A percentile compares a stretch with the other conserved stretches of the same genome.
Conservation (phyloP, 2,888 invertebrate species). For the Fragum whitleyi region DNA sequence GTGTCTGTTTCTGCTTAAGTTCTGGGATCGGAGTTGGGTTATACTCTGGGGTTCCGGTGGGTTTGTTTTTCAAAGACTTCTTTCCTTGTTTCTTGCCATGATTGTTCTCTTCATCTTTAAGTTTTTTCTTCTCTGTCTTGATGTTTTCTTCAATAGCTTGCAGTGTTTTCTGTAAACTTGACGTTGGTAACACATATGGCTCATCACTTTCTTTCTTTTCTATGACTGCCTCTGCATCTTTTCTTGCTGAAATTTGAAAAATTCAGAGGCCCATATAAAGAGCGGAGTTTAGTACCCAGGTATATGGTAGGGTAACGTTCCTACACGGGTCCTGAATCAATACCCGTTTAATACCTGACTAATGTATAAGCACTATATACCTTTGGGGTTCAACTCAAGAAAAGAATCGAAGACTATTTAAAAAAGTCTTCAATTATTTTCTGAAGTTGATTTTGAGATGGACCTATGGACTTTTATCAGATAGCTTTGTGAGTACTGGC, state of each 20-base stretch:
- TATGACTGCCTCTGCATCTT: conserved; percentile 31
- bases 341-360: no score
- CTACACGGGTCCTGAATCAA: no score
- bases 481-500: no score
- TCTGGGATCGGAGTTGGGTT: conserved; percentile 77
- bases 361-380: no score
- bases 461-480: no score
- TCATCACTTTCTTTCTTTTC: conserved; percentile 30
- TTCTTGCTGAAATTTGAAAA: conserved; percentile 40
- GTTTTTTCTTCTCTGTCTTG: conserved; percentile 53
- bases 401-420: no score
- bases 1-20: conserved; percentile 59
- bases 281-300: not conserved
- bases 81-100: conserved; percentile 21
- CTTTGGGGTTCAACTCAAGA: no score
- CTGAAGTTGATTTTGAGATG: no score
- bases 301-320: no score
- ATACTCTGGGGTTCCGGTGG: conserved; percentile 72
- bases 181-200: conserved; percentile 43
- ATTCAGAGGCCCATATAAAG: not conserved
- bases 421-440: no score
- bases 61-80: conserved; percentile 38
- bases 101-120: conserved; percentile 31
- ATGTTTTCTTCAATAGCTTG: conserved; percentile 61
- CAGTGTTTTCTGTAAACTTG: conserved; percentile 55